These are phyloP conservation scores for Xanthostigma xanthostigma DNA, from an alignment of 2,888 invertebrate species.

Conservation along the genomic window DNA sequence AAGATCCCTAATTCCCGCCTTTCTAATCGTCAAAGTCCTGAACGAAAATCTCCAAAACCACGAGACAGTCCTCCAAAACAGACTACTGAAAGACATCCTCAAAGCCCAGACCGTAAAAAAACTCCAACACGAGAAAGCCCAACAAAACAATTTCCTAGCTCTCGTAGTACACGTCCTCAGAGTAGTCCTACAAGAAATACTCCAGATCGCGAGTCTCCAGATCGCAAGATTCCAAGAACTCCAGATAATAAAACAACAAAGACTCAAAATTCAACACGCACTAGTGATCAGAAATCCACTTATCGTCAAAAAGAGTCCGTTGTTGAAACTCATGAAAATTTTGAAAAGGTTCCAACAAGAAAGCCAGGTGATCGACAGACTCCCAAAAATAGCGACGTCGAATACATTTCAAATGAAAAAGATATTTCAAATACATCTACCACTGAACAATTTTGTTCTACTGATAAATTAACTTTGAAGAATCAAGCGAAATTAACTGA, in stretches of 20 bases:
- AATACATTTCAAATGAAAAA: too few relatives aligned
- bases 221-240: neutral
- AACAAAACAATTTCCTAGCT: too few relatives aligned
- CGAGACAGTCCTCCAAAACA: conserved; percentile 8
- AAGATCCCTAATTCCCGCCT: neutral
- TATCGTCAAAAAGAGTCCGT: neutral
- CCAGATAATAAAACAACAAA: neutral
- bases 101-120: too few relatives aligned
- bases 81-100: conserved; percentile 6
- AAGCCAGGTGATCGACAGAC: neutral
- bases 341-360: neutral
- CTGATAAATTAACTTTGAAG: too few relatives aligned
- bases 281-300: neutral
- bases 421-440: too few relatives aligned
- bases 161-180: conserved; percentile 30
- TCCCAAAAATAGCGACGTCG: too few relatives aligned
- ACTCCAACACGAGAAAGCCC: too few relatives aligned
- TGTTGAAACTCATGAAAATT: neutral
- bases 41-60: conserved; percentile 16
- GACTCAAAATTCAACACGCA: neutral
- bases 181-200: conserved; percentile 34
- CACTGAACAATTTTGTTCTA: too few relatives aligned
- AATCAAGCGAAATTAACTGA: neutral
- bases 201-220: neutral
- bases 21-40: conserved; percentile 21